Evolutionary conservation across 2,113 vertebrate species (phyloP).

Genomic region (Sturnira hondurensis): DNA sequence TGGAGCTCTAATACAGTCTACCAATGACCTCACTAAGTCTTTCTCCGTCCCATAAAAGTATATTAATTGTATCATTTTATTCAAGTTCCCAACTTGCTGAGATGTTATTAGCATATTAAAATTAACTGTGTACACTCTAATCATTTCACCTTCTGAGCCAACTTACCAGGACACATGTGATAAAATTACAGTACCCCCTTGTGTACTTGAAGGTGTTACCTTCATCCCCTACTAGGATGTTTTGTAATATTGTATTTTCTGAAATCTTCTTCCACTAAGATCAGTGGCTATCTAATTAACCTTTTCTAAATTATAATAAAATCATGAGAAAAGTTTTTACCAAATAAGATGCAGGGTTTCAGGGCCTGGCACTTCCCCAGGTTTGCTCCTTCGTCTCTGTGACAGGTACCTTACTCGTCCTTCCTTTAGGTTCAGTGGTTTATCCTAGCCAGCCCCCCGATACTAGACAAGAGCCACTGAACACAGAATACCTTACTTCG

Average conservation of each 20-base stretch:
- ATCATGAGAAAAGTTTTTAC: slow-evolving; percentile 61
- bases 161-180: slow-evolving; percentile 80
- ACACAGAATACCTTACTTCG: background rate
- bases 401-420: background rate
- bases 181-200: slow-evolving; percentile 82
- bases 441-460: background rate
- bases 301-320: slow-evolving; percentile 76
- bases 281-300: slow-evolving; percentile 78
- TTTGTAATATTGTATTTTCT: slow-evolving; percentile 69
- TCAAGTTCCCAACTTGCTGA: slow-evolving; percentile 79
- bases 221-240: slow-evolving; percentile 77
- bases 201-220: slow-evolving; percentile 81
- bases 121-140: slow-evolving; percentile 83
- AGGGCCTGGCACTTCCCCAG: no score
- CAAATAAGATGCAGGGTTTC: no score
- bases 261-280: slow-evolving; percentile 67
- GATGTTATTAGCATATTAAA: slow-evolving; percentile 82
- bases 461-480: background rate
- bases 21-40: slow-evolving; percentile 79
- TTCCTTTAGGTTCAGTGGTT: background rate
- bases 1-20: slow-evolving; percentile 69
- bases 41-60: slow-evolving; percentile 75
- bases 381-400: background rate
- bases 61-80: slow-evolving; percentile 82
- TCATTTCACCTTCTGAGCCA: slow-evolving; percentile 80